Conservation (phyloP, 2,797 vertebrate genomes). For the Melanogrammus aeglefinus region DNA sequence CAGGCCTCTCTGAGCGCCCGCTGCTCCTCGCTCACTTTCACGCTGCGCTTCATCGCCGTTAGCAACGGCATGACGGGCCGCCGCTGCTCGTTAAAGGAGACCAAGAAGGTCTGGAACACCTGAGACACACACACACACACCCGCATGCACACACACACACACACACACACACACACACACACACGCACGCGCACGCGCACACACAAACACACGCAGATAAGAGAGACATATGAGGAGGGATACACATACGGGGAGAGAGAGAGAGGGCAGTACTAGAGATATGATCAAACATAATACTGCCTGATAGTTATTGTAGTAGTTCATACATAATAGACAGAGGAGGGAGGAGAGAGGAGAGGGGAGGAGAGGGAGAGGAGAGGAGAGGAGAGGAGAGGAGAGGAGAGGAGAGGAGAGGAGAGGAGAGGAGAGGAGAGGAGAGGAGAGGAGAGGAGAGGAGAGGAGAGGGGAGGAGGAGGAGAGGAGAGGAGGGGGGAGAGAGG, state of each 20-base stretch:
- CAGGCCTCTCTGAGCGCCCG: slow-evolving; percentile 75
- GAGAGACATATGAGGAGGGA: not conserved
- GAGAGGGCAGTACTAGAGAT: not conserved
- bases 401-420: not conserved
- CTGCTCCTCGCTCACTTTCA: slow-evolving; percentile 71
- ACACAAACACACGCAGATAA: too few species aligned
- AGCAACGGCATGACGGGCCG: slow-evolving; percentile 78
- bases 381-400: too few species aligned
- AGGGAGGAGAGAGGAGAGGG: not conserved
- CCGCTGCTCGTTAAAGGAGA: slow-evolving; percentile 86
- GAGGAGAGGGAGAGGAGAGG: not conserved
- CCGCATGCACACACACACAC: not conserved
- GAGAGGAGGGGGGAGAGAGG: not conserved
- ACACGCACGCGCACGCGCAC: too few species aligned
- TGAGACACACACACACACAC: slow-evolving; percentile 23
- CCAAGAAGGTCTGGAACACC: slow-evolving; percentile 84
- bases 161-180: too few species aligned
- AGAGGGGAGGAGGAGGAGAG: not conserved
- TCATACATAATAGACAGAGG: not conserved
- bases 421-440: not conserved
- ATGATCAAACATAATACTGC: not conserved
- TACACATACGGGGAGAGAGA: not conserved
- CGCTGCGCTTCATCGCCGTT: slow-evolving; percentile 67
- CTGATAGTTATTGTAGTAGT: too few species aligned
- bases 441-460: not conserved